These are phyloP conservation scores for Knipowitschia caucasica DNA, from an alignment of 2,797 vertebrate species.

Conservation along the genomic window DNA sequence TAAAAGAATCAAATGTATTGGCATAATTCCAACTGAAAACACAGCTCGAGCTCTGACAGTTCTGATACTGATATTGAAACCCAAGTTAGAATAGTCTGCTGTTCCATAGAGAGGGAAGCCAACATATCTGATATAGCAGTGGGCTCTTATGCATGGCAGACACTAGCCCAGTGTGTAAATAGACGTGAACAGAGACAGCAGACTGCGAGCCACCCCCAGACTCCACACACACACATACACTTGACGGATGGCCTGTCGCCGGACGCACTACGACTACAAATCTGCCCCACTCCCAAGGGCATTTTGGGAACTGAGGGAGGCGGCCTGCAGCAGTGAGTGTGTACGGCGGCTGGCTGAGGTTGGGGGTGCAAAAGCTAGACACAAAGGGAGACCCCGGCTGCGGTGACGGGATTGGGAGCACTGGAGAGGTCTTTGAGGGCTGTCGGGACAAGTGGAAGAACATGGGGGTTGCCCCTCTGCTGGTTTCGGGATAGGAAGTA, in stretches of 20 bases:
- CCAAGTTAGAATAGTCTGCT: no score
- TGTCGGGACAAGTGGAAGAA: constrained; percentile 20
- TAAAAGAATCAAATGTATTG: no score
- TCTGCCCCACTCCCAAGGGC: constrained; percentile 67
- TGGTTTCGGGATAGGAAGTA: constrained; percentile 19
- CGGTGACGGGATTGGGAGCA: constrained; percentile 37
- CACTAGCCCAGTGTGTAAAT: constrained; percentile 57
- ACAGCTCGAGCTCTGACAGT: no score
- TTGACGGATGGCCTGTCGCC: constrained; percentile 65
- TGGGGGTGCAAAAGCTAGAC: constrained; percentile 63
- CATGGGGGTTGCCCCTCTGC: constrained; percentile 25
- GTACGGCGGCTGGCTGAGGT: constrained; percentile 17
- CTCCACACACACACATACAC: constrained; percentile 35
- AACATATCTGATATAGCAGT: constrained; percentile 14
- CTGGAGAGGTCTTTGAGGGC: constrained; percentile 23
- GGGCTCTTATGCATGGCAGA: constrained; percentile 52
- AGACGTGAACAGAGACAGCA: constrained; percentile 59
- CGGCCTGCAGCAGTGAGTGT: constrained; percentile 27
- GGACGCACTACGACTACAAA: constrained; percentile 66
- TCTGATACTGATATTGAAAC: no score
- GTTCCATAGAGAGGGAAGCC: background rate
- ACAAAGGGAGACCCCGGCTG: constrained; percentile 66
- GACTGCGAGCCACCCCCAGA: constrained; percentile 31
- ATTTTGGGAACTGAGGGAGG: constrained; percentile 61
- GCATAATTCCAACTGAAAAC: no score